Evolutionary conservation across 2,113 vertebrate species (phyloP).

Genomic region (Oreotrochilus melanogaster): DNA sequence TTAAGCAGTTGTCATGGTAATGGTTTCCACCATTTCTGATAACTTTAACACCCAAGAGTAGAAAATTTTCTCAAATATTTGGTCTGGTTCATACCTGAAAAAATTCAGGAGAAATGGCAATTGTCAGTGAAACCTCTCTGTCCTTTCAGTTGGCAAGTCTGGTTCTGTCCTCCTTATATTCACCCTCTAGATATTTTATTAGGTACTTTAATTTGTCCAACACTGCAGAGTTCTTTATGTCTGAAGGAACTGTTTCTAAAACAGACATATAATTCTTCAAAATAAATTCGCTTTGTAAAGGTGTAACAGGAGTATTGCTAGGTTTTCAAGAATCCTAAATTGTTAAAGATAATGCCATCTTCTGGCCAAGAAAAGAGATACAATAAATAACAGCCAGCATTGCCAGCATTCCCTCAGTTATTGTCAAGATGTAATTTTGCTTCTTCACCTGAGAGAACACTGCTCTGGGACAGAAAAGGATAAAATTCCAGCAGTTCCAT

Average conservation of each 20-base stretch:
- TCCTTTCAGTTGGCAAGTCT: accelerated
- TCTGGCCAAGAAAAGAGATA: slow-evolving; percentile 15
- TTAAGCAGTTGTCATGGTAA: accelerated
- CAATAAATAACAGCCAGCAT: neutral
- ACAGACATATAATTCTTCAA: neutral
- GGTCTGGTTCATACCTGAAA: neutral
- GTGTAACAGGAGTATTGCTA: neutral
- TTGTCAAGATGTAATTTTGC: neutral
- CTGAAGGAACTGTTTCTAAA: neutral
- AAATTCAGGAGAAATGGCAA: neutral
- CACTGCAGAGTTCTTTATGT: neutral
- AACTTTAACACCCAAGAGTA: neutral
- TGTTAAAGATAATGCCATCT: slow-evolving; percentile 50
- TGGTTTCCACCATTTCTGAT: neutral
- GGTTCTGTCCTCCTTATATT: too few relatives aligned
- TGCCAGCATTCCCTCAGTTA: neutral
- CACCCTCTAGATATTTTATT: too few relatives aligned
- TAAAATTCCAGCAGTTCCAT: neutral
- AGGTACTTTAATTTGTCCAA: neutral
- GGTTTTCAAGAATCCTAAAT: neutral
- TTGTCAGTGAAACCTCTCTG: neutral
- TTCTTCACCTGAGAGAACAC: neutral
- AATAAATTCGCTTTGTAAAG: neutral
- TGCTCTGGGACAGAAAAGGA: neutral
- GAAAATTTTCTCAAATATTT: neutral